These are phyloP conservation scores for Paralinhomoeus sp. DNA, from an alignment of 2,888 invertebrate genomes.

Conservation along the genomic window DNA sequence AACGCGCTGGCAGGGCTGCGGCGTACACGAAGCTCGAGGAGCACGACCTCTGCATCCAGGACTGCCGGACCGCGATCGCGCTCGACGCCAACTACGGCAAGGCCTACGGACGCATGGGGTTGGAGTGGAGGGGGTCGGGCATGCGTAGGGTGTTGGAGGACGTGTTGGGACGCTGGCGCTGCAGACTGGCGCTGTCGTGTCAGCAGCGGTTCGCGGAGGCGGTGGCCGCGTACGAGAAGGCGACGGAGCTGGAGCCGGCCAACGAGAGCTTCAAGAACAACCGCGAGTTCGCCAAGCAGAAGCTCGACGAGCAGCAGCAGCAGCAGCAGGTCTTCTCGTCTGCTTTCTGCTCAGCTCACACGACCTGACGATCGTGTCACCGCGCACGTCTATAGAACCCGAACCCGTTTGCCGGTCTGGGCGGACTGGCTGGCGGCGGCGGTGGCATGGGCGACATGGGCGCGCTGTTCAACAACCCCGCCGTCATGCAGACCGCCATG, in stretches of 20 bases:
- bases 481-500: conserved; percentile 56
- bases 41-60: conserved; percentile 58
- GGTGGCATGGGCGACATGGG: conserved; percentile 13
- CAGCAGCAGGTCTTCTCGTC: no score
- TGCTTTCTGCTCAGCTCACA: no score
- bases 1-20: conserved; percentile 56
- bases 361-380: no score
- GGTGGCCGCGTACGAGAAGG: conserved; percentile 58
- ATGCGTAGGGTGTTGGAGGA: no score
- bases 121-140: conserved; percentile 5
- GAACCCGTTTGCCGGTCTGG: conserved; percentile 6
- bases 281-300: conserved; percentile 55
- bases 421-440: conserved; percentile 2
- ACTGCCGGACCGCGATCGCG: conserved; percentile 64
- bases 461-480: conserved; percentile 49
- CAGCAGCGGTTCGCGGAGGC: conserved; percentile 61
- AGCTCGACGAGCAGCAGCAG: conserved; percentile 25
- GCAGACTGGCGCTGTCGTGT: conserved; percentile 53
- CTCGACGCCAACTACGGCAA: conserved; percentile 79
- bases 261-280: conserved; percentile 73
- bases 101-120: conserved; percentile 73
- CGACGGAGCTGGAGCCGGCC: conserved; percentile 65
- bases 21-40: conserved; percentile 69
- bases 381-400: no score
- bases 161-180: conserved; percentile 1